Evolutionary conservation across 2,113 vertebrate species (phyloP).

Genomic region (Nerophis lumbriciformis): DNA sequence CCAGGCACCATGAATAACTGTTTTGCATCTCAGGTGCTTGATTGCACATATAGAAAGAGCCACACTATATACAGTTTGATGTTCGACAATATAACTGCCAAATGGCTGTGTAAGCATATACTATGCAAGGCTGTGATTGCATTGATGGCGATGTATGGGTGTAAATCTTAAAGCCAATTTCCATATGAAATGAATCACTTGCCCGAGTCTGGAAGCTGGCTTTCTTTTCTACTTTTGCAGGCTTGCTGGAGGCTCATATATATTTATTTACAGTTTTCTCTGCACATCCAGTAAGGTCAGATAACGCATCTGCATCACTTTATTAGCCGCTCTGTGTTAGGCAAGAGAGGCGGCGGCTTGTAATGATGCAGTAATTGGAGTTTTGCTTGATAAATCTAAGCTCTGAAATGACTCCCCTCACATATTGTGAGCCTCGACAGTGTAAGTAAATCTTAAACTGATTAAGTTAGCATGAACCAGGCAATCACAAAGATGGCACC

Average conservation of each 20-base stretch:
- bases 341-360: conserved; percentile 93
- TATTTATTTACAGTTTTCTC: conserved; percentile 53
- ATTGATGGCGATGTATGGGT: conserved; percentile 55
- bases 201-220: conserved; percentile 55
- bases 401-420: conserved; percentile 97
- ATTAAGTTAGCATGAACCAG: conserved; percentile 99
- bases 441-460: conserved; percentile 99
- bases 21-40: conserved; percentile 58
- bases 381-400: conserved; percentile 99
- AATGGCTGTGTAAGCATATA: conserved; percentile 55
- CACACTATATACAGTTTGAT: conserved; percentile 44
- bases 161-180: conserved; percentile 66
- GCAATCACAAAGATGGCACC: conserved; percentile 98
- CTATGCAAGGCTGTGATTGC: conserved; percentile 52
- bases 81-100: conserved; percentile 54
- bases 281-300: conserved; percentile 51
- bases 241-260: conserved; percentile 47
- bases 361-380: conserved; percentile 98
- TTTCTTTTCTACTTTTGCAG: conserved; percentile 17
- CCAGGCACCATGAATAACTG: conserved; percentile 46
- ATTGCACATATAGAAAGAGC: conserved; percentile 38
- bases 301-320: conserved; percentile 81
- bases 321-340: conserved; percentile 94
- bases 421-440: conserved; percentile 96
- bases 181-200: conserved; percentile 68